Percentiles rank a stretch among this genome's conserved stretches.
These are phyloP conservation scores for Neosilurus hyrtlii DNA, from an alignment of 2,797 vertebrate genomes.

Conservation along the genomic window DNA sequence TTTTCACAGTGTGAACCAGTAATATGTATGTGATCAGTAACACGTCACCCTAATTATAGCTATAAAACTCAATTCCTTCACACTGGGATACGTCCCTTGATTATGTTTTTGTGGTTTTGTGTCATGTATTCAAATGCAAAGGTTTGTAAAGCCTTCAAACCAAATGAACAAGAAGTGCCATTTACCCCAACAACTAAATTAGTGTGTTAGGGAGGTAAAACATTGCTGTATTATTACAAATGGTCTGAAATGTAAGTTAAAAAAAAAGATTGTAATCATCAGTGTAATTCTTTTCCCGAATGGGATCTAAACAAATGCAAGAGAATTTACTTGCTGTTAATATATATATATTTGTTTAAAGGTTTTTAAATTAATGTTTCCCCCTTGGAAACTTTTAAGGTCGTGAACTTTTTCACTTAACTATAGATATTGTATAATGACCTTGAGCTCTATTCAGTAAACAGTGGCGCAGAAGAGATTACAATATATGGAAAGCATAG, in stretches of 20 bases:
- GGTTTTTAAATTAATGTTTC: too few species aligned
- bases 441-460: not conserved
- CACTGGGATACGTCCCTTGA: slow-evolving; percentile 13
- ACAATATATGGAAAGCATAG: not conserved
- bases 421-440: too few species aligned
- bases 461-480: not conserved
- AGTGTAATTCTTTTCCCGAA: not conserved
- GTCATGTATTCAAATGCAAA: not conserved
- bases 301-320: not conserved
- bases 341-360: not conserved
- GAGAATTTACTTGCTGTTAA: not conserved
- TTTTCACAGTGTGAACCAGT: slow-evolving; percentile 57
- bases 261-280: too few species aligned
- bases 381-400: too few species aligned
- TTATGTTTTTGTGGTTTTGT: slow-evolving; percentile 3
- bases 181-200: not conserved
- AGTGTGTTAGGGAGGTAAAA: not conserved
- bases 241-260: not conserved
- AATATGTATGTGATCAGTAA: slow-evolving; percentile 59
- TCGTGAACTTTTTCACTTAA: too few species aligned
- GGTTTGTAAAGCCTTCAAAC: not conserved
- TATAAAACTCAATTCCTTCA: slow-evolving; percentile 40
- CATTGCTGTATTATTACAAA: not conserved
- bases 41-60: slow-evolving; percentile 54
- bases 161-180: not conserved